These are phyloP conservation scores for Sebastiscus tertius DNA, from an alignment of 2,797 vertebrate genomes.

Conservation along the genomic window DNA sequence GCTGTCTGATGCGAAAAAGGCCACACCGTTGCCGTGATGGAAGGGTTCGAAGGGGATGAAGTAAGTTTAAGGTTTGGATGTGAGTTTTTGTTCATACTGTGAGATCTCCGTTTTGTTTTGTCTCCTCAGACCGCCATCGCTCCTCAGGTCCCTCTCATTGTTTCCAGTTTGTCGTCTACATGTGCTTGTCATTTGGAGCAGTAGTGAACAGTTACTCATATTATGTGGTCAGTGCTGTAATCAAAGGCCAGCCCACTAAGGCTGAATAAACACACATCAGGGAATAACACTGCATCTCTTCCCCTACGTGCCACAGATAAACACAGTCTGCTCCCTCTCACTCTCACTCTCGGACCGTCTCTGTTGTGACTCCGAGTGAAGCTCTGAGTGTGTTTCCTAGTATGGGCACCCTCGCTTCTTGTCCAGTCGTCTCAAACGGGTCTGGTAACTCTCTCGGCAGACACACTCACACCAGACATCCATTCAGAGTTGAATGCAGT, in stretches of 20 bases:
- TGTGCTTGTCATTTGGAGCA: constrained; percentile 82
- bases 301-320: constrained; percentile 65
- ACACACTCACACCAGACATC: constrained; percentile 48
- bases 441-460: constrained; percentile 53
- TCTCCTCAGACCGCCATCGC: constrained; percentile 34
- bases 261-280: constrained; percentile 79
- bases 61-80: constrained; percentile 5
- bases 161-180: constrained; percentile 77
- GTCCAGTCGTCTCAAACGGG: constrained; percentile 45
- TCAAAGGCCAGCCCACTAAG: constrained; percentile 77
- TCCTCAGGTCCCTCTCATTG: constrained; percentile 65
- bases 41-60: constrained; percentile 33
- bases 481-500: constrained; percentile 61
- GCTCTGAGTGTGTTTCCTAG: constrained; percentile 65
- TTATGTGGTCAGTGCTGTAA: constrained; percentile 81
- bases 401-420: constrained; percentile 73
- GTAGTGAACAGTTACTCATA: constrained; percentile 79
- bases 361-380: constrained; percentile 39
- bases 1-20: constrained; percentile 63
- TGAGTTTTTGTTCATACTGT: neutral
- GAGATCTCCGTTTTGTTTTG: constrained; percentile 49
- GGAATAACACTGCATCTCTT: constrained; percentile 74
- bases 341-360: constrained; percentile 38
- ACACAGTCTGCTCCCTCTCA: constrained; percentile 61
- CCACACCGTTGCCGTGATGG: constrained; percentile 32